Evolutionary conservation across 2,113 vertebrate species (phyloP).

Genomic region (Pomatostomus ruficeps): DNA sequence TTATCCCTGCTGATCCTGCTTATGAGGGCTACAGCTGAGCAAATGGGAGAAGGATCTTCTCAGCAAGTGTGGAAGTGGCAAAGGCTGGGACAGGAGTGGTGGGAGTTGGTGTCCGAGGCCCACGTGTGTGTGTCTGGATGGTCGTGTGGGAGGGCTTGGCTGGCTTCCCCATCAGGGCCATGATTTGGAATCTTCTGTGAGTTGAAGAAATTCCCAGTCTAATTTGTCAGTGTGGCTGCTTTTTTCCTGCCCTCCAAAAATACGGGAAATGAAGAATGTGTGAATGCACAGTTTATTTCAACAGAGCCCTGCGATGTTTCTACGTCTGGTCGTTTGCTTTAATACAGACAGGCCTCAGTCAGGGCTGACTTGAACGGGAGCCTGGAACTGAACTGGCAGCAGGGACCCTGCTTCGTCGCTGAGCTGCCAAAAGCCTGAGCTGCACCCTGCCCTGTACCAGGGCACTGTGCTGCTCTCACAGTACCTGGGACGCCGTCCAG

Average conservation of each 20-base stretch:
- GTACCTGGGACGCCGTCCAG: not conserved
- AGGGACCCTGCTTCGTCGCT: not conserved
- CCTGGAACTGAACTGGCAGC: not conserved
- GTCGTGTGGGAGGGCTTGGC: accelerated
- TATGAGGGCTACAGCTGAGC: not conserved
- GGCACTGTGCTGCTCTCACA: not conserved
- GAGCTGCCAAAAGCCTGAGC: slow-evolving; percentile 17
- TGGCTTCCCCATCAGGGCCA: not conserved
- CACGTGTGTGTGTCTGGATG: accelerated
- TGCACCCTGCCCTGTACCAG: not conserved
- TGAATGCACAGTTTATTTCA: not conserved
- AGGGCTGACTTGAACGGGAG: not conserved
- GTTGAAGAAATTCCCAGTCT: not conserved
- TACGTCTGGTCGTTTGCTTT: not conserved
- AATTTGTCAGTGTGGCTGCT: not conserved
- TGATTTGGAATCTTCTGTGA: not conserved
- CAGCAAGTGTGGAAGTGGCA: not conserved
- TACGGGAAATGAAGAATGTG: not conserved
- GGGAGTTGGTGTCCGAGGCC: not conserved
- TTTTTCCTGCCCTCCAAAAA: not conserved
- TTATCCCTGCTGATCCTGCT: not conserved
- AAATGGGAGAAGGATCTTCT: not conserved
- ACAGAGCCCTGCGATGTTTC: not conserved
- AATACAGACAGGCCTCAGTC: not conserved
- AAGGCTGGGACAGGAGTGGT: not conserved